Evolutionary conservation across 2,888 invertebrate genomes (phyloP), one percentile per base, ranked within the genome.

Genomic region (Anorthoa munda): DNA sequence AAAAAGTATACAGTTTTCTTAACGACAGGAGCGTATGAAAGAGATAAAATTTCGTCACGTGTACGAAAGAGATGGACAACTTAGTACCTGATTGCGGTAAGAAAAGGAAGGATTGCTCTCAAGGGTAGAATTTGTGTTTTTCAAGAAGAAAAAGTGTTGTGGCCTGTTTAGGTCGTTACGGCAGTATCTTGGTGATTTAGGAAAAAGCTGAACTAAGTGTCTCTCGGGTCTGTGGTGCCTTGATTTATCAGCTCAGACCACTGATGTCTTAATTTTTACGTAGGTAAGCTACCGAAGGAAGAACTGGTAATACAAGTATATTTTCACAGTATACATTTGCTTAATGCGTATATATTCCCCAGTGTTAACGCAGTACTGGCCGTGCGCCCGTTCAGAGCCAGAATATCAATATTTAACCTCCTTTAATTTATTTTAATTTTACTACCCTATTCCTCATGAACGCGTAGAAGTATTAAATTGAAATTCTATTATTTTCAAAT

Each of bases 1-100:
- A 50, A 68, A 63, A 78, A n/a, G 17, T 60, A 23, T 39, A 56
- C 2, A 46, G 60, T 67, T 67, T 78, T 31, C 71, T 58, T 66
- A 66, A 63, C 48, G 53, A 64, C 61, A 45, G 53, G n/a, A 64
- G 4, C 0, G 48, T 55, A 18, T 26, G 15, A 66, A 31, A 55
- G 66, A 55, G 50, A 61, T 17, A 55, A 45, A 66, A n/a, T 50
- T 13, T 1, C 12, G 15, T 31, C 7, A 31, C 7, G 31, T 46
- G 23, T 39, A 15, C 46, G 11, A 72, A 5, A 56, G 48, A 55
- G 72, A 77, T 58, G 12, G 46, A 26, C 53, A 21, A 7, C 39
- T 23, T 48, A 39, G 4, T 58, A 61, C 51, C 56, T 31, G 48
- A 50, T 31, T 64, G 17, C 23, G 15, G 26, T 18, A n/a, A 21